These are phyloP conservation scores for Empidonax alnorum DNA, from an alignment of 2,113 vertebrate species.

Conservation along the genomic window DNA sequence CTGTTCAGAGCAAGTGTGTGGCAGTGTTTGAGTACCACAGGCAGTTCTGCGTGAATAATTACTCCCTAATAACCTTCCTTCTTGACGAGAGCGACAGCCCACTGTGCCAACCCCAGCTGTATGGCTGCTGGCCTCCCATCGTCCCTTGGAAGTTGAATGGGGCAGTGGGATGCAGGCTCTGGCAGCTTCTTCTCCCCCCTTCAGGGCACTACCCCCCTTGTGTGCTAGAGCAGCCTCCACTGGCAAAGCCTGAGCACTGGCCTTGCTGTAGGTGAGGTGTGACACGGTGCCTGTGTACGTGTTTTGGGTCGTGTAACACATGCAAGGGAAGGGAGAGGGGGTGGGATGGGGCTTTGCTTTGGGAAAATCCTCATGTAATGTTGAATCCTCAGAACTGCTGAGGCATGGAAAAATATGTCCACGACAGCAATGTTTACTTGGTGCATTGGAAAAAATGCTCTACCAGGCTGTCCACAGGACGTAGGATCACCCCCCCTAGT, in stretches of 20 bases:
- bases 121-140: neutral
- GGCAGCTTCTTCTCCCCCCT: neutral
- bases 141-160: neutral
- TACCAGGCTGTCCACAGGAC: neutral
- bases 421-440: neutral
- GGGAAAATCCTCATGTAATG: neutral
- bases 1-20: fast-evolving
- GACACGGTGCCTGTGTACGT: neutral
- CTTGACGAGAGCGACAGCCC: neutral
- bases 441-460: neutral
- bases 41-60: neutral
- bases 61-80: neutral
- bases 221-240: fast-evolving
- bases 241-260: neutral
- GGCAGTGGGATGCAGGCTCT: neutral
- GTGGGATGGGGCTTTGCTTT: neutral
- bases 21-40: neutral
- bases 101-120: neutral
- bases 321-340: neutral
- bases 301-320: neutral
- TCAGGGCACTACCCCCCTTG: neutral
- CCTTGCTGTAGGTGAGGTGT: neutral
- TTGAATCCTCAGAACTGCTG: neutral
- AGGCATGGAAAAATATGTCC: neutral
- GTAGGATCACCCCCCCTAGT: neutral